Conservation (phyloP, 2,888 invertebrate species). For the Aphidoletes aphidimyza region DNA sequence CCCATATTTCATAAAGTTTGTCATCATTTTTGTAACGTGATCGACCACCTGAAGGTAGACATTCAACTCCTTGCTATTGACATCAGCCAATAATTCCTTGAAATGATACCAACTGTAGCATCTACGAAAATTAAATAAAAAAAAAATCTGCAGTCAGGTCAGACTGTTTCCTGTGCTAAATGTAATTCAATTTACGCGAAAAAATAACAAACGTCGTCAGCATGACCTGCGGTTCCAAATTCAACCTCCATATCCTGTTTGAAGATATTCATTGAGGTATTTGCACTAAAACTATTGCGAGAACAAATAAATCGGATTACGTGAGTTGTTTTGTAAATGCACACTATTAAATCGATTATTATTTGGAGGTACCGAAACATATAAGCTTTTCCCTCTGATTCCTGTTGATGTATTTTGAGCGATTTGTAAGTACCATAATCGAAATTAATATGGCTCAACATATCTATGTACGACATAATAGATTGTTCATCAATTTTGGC, state of each 20-base stretch:
- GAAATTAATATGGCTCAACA: constrained; percentile 34
- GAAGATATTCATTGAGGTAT: neutral
- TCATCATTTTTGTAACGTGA: neutral
- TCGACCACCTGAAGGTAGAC: neutral
- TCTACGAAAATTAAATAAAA: neutral
- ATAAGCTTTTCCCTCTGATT: constrained; percentile 49
- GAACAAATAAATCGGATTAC: neutral
- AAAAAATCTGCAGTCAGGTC: neutral
- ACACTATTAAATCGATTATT: neutral
- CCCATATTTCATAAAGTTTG: constrained; percentile 13
- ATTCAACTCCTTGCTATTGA: neutral
- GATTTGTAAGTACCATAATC: constrained; percentile 48
- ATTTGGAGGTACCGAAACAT: neutral
- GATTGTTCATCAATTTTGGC: neutral
- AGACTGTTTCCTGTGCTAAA: too few species aligned
- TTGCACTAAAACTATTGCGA: neutral
- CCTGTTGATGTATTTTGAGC: neutral
- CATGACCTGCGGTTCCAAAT: constrained; percentile 23
- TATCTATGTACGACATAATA: neutral
- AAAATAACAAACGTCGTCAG: constrained; percentile 54
- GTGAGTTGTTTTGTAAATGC: neutral
- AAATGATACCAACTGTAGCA: neutral
- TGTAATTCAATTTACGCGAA: neutral
- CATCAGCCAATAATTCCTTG: neutral
- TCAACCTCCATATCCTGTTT: neutral